Evolutionary conservation across 2,797 vertebrate species (phyloP), one percentile per base, ranked within the genome.

Genomic region (Tangara arthus): DNA sequence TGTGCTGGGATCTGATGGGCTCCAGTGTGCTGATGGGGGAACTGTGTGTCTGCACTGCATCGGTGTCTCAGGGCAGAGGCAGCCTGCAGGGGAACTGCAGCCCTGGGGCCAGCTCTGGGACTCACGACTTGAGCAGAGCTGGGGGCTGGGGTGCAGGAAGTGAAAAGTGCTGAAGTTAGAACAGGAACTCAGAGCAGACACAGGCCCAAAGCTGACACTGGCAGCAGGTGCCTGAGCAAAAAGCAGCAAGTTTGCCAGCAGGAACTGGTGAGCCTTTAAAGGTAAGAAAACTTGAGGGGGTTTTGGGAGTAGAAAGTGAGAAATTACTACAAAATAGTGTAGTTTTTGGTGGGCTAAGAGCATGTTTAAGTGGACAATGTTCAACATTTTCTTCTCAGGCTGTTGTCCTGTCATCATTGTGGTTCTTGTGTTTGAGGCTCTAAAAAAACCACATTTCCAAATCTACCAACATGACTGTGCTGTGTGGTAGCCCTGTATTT

Each of bases 111-210:
- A 35, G 32, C 49, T 52, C 37, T 46, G 77, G 39, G 28, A 11
- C 71, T 80, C 5, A 0, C 1, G 8, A 9, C 41, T 37, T 7
- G 50, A 52, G 70, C 59, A 34, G 49, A 57, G 92, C 7, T 81
- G 92, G 90, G 95, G 94, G 96, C 86, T 95, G 95, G 73, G 94
- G 26, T 6, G 8, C 97, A 97, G 98, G 98, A 97, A 97, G 95
- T 92, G 96, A 93, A 90, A 50, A 63, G 12, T 87, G 91, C 79
- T 73, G 93, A 96, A 94, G 75, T 71, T 96, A 70, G 97, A 98
- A 95, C 94, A 97, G 97, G 97, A 98, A 98, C 97, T 94, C 65
- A 0, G 46, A 52, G 75, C 28, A 30, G 63, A 5, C 68, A 59
- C 73, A n/a, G 52, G 15, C 60, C 77, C 27, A 26, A 53, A 83